Conservation (phyloP, 2,797 vertebrate genomes). For the Tinamus major region DNA sequence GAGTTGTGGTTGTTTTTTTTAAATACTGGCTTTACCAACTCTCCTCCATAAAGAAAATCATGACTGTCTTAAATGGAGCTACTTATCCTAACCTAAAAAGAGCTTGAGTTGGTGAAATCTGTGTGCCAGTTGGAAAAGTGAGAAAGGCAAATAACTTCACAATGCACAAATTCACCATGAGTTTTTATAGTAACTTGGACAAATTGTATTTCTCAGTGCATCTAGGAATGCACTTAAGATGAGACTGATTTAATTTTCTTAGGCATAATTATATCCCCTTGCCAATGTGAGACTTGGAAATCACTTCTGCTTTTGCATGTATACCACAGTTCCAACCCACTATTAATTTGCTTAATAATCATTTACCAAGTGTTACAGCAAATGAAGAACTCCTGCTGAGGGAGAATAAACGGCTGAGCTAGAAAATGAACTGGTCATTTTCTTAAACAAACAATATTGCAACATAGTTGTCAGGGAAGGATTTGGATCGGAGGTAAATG, state of each 20-base stretch:
- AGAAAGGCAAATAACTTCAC: not conserved
- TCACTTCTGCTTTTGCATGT: constrained; percentile 25
- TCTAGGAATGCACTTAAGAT: not conserved
- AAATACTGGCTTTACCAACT: not conserved
- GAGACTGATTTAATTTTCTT: constrained; percentile 1
- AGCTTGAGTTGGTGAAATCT: not conserved
- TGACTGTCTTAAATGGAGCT: not conserved
- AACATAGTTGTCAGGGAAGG: not conserved
- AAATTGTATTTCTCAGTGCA: not conserved
- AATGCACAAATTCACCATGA: not conserved
- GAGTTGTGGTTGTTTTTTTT: not conserved
- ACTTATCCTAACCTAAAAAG: not conserved
- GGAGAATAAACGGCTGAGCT: not conserved
- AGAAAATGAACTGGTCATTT: not conserved
- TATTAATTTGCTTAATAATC: constrained; percentile 4
- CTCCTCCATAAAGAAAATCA: not conserved
- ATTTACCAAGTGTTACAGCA: not conserved
- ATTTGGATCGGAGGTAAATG: not conserved
- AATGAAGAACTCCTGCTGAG: not conserved
- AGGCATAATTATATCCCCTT: not conserved
- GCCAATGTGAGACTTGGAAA: not conserved
- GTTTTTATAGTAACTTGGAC: not conserved
- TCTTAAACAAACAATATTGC: not conserved
- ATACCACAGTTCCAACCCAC: not conserved
- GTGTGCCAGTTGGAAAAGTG: not conserved